phyloP scores from a whole-genome alignment of 2,113 vertebrate genomes.

The Paradoxurus hermaphroditus region DNA sequence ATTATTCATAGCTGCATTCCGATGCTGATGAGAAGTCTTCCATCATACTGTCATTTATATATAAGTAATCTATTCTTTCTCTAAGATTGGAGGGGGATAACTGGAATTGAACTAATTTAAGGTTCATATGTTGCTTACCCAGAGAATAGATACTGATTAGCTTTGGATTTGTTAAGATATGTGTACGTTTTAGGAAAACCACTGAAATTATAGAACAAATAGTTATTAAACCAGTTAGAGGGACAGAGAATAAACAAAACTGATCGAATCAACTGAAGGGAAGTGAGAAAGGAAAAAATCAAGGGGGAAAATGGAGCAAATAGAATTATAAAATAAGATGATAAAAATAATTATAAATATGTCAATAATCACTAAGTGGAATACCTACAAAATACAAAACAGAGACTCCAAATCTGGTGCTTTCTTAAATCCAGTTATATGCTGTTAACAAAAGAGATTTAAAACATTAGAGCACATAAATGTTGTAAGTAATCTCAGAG shows the following conservation, averaged over 20 bases:
- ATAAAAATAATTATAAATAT: slow-evolving; percentile 32
- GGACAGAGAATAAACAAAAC: not conserved
- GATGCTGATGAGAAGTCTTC: not conserved
- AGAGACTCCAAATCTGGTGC: not conserved
- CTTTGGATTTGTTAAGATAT: not conserved
- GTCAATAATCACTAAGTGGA: not conserved
- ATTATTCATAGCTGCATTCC: not conserved
- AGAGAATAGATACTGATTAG: not conserved
- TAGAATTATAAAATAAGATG: not conserved
- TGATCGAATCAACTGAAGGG: not conserved
- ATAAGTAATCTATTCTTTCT: not conserved
- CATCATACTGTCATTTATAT: not conserved
- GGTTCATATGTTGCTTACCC: not conserved
- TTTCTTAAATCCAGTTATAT: not conserved
- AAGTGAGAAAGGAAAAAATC: not conserved
- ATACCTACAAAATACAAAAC: not conserved
- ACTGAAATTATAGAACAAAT: not conserved
- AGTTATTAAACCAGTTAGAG: not conserved
- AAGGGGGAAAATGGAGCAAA: not conserved
- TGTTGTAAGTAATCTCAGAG: not conserved
- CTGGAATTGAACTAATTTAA: not conserved
- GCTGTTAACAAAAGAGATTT: not conserved
- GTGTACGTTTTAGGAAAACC: not conserved
- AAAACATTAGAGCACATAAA: not conserved
- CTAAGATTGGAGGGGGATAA: not conserved